phyloP scores from a whole-genome alignment of 2,113 vertebrate species.

The Cairina moschata region DNA sequence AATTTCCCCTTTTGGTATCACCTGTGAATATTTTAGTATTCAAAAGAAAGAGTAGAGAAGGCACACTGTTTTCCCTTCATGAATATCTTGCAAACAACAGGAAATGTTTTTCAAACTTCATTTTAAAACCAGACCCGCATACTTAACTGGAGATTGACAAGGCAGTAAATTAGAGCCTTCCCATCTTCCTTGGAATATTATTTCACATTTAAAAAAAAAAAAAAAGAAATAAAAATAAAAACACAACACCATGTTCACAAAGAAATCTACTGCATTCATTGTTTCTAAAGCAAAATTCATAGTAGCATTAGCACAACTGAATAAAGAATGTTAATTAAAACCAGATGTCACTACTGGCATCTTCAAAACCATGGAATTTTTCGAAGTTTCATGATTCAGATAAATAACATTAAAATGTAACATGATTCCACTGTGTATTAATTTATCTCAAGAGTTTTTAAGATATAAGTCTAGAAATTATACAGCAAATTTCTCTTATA shows the following conservation, averaged over 20 bases:
- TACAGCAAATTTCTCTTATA: background rate
- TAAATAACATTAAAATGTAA: background rate
- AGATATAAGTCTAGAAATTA: background rate
- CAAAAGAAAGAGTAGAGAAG: background rate
- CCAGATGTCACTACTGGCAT: constrained; percentile 26
- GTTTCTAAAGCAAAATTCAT: background rate
- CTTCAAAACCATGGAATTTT: constrained; percentile 12
- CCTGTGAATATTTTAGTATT: background rate
- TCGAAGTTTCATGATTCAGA: background rate
- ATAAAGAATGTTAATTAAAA: constrained; percentile 35
- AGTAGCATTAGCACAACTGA: constrained; percentile 3
- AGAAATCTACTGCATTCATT: background rate
- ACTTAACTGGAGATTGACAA: background rate
- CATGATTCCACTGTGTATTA: background rate
- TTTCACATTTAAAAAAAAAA: background rate
- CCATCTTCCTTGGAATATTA: background rate
- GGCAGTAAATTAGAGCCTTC: background rate
- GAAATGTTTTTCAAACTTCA: background rate
- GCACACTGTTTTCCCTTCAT: background rate
- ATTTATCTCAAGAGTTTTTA: background rate
- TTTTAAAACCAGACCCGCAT: background rate
- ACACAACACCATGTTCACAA: background rate
- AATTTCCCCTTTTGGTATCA: background rate
- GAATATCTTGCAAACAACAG: background rate
- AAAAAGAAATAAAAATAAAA: background rate